Evolutionary conservation across 2,888 invertebrate species (phyloP), one percentile per base, ranked within the genome.

Genomic region (Heliconius aoede): DNA sequence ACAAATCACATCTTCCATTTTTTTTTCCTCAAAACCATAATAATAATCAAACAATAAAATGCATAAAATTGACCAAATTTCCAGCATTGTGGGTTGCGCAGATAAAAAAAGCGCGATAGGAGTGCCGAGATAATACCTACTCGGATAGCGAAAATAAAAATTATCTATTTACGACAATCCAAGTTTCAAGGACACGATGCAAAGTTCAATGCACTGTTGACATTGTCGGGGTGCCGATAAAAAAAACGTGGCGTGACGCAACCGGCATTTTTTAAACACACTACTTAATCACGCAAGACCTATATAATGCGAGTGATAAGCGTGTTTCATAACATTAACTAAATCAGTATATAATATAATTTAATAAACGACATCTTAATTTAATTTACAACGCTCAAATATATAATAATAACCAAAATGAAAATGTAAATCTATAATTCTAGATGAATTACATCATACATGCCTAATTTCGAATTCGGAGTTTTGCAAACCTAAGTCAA

Each of bases 191-290:
- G 93, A 91, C 91, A 85, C 85, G 79, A 62, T 73, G 60, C 65
- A 26, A 28, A 85, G 94, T 91, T 93, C 93, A 93, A 87, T 82
- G 91, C 81, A 85, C 93, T 82, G 83, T 80, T 93, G 93, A 93
- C 93, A 91, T 94, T 94, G 93, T 82, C 86, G 84, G 82, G 81
- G 81, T 84, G 79, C 79, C 79, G 84, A 85, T 85, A 84, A 84
- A 83, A 58, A 64, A 81, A 82, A 78, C 76, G 76, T 80, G 78
- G 74, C 79, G 82, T 85, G 84, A 85, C 83, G 84, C 83, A 82
- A 82, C 76, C 82, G 51, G 72, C 69, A 69, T 32, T 80, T 79
- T 81, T 80, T 77, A 78, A 78, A 76, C 73, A 76, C 78, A 77
- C 68, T 28, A 72, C 26, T 51, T 74, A 65, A 80, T 78, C 78